Evolutionary conservation across 2,888 invertebrate species (phyloP), one percentile per base, ranked within the genome.

Genomic region (Chaetoderma sp.): DNA sequence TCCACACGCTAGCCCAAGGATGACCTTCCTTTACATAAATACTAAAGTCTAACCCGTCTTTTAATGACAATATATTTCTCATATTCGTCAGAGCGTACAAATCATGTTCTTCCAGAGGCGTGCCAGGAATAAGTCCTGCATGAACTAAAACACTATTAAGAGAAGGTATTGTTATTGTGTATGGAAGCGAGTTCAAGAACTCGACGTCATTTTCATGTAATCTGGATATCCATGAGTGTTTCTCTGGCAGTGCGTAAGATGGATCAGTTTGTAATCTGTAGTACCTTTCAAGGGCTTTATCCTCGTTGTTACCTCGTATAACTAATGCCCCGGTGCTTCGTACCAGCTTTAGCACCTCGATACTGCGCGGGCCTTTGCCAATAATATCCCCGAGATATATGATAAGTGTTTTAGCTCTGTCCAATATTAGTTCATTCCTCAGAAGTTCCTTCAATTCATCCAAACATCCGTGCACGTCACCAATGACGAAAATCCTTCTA

Each of bases 391-490:
- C 86, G 25, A 78, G 79, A 65, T 79, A 80, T n/a, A 83, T 54
- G 23, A 76, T 72, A 36, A 86, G 62, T 5, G 75, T 63, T 33
- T 60, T 60, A n/a, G 45, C 59, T 30, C 76, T 67, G 4, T 64
- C 64, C 5, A 62, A 44, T 0, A 49, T 52, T 50, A 69, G 52
- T 4, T 79, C 78, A 45, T 72, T 54, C 10, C 71, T 56, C 16
- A 86, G 65, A 1, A 86, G 70, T 36, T 75, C 72, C 42, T 69
- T 33, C 33, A 86, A 69, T 70, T 86, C 86, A 44, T 83, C 82
- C 50, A 70, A 78, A 64, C 86, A 86, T 2, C 86, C 86, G 69
- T 86, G 86, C 1, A 86, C 78, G 67, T 86, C 86, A 4, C 86
- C 86, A 18, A 86, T 77, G 6, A 86, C 75, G 30, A 86, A 71